These are phyloP conservation scores for Uropsilus gracilis DNA, from an alignment of 2,113 vertebrate species.

Conservation along the genomic window DNA sequence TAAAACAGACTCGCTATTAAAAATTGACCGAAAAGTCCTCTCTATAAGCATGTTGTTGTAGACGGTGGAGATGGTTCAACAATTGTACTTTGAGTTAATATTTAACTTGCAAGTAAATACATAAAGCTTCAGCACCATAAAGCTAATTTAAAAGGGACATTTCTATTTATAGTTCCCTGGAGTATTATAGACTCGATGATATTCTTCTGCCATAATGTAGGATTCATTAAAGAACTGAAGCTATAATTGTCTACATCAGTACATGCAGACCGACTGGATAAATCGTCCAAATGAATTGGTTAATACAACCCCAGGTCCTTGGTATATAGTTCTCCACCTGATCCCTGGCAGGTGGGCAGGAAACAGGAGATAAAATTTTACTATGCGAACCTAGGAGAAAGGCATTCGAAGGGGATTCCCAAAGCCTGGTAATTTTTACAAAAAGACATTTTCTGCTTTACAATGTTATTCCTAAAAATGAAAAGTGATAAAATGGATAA, in stretches of 20 bases:
- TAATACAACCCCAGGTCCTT: constrained; percentile 73
- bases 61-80: constrained; percentile 77
- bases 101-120: constrained; percentile 86
- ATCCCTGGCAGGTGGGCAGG: constrained; percentile 50
- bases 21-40: constrained; percentile 69
- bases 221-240: constrained; percentile 84
- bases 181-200: constrained; percentile 84
- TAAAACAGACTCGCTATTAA: constrained; percentile 76
- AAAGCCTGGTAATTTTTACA: neutral
- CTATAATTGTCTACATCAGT: constrained; percentile 85
- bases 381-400: constrained; percentile 1
- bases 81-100: constrained; percentile 83
- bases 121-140: constrained; percentile 83
- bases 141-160: constrained; percentile 86
- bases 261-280: constrained; percentile 77
- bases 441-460: constrained; percentile 33
- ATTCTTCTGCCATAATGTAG: constrained; percentile 84
- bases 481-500: constrained; percentile 30
- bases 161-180: constrained; percentile 85
- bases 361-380: constrained; percentile 8
- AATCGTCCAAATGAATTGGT: constrained; percentile 81
- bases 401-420: constrained; percentile 48
- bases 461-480: constrained; percentile 28
- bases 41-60: constrained; percentile 32
- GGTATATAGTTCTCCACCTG: constrained; percentile 54